phyloP scores from a whole-genome alignment of 2,113 vertebrate genomes.

The Otus sunia region DNA sequence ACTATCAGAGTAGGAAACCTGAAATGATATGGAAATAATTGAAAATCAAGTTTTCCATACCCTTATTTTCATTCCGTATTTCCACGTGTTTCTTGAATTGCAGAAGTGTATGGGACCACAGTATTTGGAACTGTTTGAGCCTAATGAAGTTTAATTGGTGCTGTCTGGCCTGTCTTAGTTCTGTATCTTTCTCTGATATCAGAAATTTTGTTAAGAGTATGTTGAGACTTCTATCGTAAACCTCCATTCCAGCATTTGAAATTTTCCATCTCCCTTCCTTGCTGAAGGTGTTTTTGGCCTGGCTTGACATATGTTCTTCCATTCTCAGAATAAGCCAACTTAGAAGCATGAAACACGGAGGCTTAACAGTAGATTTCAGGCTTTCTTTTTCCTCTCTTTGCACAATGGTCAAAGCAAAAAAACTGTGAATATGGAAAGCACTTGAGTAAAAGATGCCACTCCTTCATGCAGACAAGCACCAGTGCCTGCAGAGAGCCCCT shows the following conservation, averaged over 20 bases:
- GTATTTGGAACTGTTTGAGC: neutral
- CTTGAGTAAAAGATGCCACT: neutral
- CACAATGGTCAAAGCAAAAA: neutral
- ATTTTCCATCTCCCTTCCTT: conserved; percentile 25
- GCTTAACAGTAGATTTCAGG: neutral
- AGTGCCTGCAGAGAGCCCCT: neutral
- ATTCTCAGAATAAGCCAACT: neutral
- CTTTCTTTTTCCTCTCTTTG: neutral
- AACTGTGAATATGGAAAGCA: fast-evolving
- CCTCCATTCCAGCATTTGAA: neutral
- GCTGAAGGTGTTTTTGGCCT: conserved; percentile 31
- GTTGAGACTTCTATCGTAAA: neutral
- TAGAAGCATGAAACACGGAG: neutral
- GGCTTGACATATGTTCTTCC: neutral
- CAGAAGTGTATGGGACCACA: neutral
- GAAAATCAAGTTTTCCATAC: neutral
- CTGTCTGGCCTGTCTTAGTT: neutral
- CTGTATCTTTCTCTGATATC: conserved; percentile 19
- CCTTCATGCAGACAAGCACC: neutral
- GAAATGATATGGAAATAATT: neutral
- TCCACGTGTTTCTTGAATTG: neutral
- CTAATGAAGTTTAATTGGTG: neutral
- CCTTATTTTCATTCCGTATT: neutral
- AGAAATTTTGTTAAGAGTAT: neutral
- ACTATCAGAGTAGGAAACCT: neutral